A percentile compares a stretch with the other conserved stretches of the same genome.
phyloP scores from a whole-genome alignment of 2,888 invertebrate species.

The Pristionchus maxplancki region DNA sequence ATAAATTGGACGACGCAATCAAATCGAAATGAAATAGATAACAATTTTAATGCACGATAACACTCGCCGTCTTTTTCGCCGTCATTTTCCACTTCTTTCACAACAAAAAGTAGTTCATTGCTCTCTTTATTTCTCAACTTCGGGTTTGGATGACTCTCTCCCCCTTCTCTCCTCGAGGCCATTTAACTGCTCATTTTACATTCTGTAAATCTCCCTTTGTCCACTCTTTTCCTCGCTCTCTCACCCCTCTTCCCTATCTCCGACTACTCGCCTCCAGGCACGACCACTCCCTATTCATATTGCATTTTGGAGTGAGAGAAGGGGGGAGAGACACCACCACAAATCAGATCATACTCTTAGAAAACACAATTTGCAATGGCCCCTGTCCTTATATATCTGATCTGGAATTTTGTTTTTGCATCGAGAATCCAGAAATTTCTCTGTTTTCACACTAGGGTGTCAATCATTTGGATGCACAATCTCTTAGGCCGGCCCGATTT shows the following conservation, averaged over 20 bases:
- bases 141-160: slow-evolving; percentile 17
- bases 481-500: background rate
- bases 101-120: slow-evolving; percentile 8
- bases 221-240: background rate
- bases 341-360: slow-evolving; percentile 4
- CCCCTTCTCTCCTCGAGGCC: slow-evolving; percentile 19
- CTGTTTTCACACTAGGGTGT: background rate
- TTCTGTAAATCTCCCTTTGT: slow-evolving; percentile 45
- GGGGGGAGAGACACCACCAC: background rate
- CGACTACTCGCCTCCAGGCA: slow-evolving; percentile 42
- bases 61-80: background rate
- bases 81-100: slow-evolving; percentile 21
- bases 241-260: background rate
- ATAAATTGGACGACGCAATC: slow-evolving; percentile 10
- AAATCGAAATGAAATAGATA: slow-evolving; percentile 47
- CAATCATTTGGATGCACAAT: background rate
- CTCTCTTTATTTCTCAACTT: background rate
- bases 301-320: slow-evolving; percentile 49
- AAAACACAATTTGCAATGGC: slow-evolving; percentile 15
- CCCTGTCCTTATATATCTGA: background rate
- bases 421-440: background rate
- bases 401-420: background rate
- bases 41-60: slow-evolving; percentile 46
- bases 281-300: slow-evolving; percentile 51
- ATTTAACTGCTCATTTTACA: slow-evolving; percentile 45